Base-by-base conservation (phyloP, 2,888 invertebrate species). In the Sepiola atlantica region DNA sequence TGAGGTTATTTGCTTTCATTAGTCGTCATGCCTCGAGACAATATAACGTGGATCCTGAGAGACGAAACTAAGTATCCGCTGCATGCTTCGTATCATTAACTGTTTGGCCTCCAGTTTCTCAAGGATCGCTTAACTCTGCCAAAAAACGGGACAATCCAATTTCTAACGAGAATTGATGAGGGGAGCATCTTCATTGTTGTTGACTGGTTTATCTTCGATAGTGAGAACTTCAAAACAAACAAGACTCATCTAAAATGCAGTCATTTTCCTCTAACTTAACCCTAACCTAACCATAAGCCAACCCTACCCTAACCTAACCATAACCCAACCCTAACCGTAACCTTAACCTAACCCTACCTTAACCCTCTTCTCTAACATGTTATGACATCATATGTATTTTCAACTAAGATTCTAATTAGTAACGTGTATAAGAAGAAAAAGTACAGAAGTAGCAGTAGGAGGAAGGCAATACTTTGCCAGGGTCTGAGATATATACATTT, bases 71-170 rank as follows among this genome's bases (percentile, higher is more conserved):
- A 77, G 21, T 32, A 77, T 77, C 77, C n/a, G n/a, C n/a, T n/a
- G 77, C 77, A 77, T 77, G 77, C n/a, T 77, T n/a, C n/a, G n/a
- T 77, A 77, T 77, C 77, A 77, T 77, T 77, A 77, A 77, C 77
- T 16, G 18, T 77, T 77, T 77, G n/a, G 77, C n/a, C 32, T 14
- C 32, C n/a, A 32, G 77, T n/a, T n/a, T 32, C 77, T 77, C 18
- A 3, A 32, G n/a, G 77, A 77, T 77, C 77, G 18, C 16, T 77
- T 77, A n/a, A 2, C 77, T 32, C n/a, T 77, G 77, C 77, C 77
- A 77, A 77, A n/a, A 77, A n/a, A 45, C 45, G n/a, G 77, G 77
- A 77, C 45, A 45, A 16, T 32, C 14, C n/a, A n/a, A 77, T 77
- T 32, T 32, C n/a, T 77, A n/a, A 32, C 18, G 2, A 6, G 28